phyloP scores from a whole-genome alignment of 2,888 invertebrate genomes.

The Tiphia femorata region DNA sequence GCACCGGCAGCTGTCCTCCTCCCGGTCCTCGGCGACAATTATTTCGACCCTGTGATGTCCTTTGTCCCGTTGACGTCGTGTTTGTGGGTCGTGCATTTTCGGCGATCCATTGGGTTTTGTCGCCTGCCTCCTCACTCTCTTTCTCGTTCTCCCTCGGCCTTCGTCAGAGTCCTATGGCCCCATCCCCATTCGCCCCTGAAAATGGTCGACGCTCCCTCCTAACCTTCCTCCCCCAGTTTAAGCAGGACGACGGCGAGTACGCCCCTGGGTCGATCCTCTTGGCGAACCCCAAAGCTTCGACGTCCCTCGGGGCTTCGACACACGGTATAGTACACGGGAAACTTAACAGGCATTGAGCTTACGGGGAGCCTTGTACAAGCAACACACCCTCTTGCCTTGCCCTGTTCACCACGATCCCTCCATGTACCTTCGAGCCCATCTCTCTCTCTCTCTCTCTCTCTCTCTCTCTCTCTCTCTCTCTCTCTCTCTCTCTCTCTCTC shows the following conservation, averaged over 20 bases:
- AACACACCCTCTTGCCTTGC: conserved; percentile 16
- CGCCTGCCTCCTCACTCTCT: conserved; percentile 16
- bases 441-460: conserved; percentile 8
- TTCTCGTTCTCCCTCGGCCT: not conserved
- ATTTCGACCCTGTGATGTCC: conserved; percentile 29
- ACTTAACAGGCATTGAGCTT: conserved; percentile 53
- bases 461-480: conserved; percentile 5
- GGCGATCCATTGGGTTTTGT: conserved; percentile 35
- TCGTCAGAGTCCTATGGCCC: conserved; percentile 12
- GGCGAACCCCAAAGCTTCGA: conserved; percentile 55
- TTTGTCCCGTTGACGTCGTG: conserved; percentile 21
- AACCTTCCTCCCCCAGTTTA: conserved; percentile 64
- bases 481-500: conserved; percentile 7
- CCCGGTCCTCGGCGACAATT: conserved; percentile 33
- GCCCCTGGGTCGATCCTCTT: conserved; percentile 62
- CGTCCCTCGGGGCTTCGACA: conserved; percentile 58
- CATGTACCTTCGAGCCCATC: conserved; percentile 19
- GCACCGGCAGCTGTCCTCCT: no score
- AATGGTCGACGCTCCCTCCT: no score
- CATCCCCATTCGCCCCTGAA: conserved; percentile 22
- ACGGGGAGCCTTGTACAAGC: conserved; percentile 37
- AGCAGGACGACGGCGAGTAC: conserved; percentile 60
- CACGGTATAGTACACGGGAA: conserved; percentile 46
- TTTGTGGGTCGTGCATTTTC: conserved; percentile 40
- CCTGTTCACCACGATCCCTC: conserved; percentile 20